Percentiles rank a stretch among this genome's conserved stretches.
phyloP scores from a whole-genome alignment of 2,113 vertebrate species.

The Sorex araneus region DNA sequence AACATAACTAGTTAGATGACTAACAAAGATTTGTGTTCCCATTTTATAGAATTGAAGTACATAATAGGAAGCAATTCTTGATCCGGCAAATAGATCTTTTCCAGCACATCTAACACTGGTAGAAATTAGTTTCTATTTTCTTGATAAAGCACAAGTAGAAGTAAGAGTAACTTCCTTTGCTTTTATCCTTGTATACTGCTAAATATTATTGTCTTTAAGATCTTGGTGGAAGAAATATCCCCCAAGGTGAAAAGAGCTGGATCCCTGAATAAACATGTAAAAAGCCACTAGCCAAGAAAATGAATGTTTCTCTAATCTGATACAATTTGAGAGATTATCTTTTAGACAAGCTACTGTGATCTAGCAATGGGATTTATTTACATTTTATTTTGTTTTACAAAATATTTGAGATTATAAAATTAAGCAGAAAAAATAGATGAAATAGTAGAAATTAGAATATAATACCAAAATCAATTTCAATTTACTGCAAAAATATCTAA shows the following conservation, averaged over 20 bases:
- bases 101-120: not conserved
- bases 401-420: conserved; percentile 8
- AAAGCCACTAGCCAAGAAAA: not conserved
- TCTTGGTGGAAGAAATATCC: not conserved
- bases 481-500: conserved; percentile 29
- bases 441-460: conserved; percentile 4
- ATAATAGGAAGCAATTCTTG: not conserved
- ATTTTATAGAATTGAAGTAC: not conserved
- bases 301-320: not conserved
- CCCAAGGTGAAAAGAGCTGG: not conserved
- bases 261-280: not conserved
- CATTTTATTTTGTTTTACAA: conserved; percentile 35
- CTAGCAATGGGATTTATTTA: not conserved
- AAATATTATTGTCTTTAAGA: not conserved
- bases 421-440: not conserved
- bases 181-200: not conserved
- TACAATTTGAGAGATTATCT: not conserved
- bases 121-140: not conserved
- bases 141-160: not conserved
- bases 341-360: not conserved
- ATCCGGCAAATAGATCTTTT: not conserved
- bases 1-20: not conserved
- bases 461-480: conserved; percentile 11
- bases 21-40: not conserved
- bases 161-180: not conserved